Evolutionary conservation across 2,888 invertebrate species (phyloP).

Genomic region (Polydrusus tereticollis): DNA sequence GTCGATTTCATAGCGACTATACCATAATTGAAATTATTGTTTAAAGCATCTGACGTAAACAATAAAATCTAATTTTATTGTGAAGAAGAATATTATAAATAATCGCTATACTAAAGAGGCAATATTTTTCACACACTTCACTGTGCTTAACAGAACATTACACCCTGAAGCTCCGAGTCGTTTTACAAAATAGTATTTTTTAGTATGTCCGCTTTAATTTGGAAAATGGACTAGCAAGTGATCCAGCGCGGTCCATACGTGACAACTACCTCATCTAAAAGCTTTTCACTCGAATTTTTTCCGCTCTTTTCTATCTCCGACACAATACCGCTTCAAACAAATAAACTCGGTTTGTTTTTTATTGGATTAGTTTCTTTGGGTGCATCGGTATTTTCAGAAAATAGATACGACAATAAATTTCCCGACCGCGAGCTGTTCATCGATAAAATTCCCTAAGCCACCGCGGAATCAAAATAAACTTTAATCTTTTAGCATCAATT

Average conservation of each 20-base stretch:
- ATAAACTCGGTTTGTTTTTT: constrained; percentile 45
- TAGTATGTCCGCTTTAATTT: constrained; percentile 64
- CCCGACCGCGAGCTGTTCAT: constrained; percentile 3
- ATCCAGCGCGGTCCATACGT: constrained; percentile 58
- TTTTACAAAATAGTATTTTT: constrained; percentile 53
- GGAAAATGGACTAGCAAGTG: constrained; percentile 65
- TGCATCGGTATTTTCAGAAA: constrained; percentile 37
- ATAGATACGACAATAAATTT: constrained; percentile 37
- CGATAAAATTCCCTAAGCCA: constrained; percentile 12
- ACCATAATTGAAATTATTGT: too few species aligned
- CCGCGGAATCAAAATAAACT: constrained; percentile 28
- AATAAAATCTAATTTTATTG: too few species aligned
- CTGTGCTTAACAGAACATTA: background rate
- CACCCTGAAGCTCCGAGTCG: constrained; percentile 13
- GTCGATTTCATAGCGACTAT: too few species aligned
- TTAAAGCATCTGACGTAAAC: too few species aligned
- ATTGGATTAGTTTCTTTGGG: constrained; percentile 42
- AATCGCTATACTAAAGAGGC: too few species aligned
- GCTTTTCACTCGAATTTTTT: constrained; percentile 55
- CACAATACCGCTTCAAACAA: constrained; percentile 43
- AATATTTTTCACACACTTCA: too few species aligned
- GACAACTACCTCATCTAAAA: constrained; percentile 62
- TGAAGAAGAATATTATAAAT: too few species aligned
- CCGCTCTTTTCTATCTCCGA: constrained; percentile 8
- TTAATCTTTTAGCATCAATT: constrained; percentile 31